Conservation (phyloP, 2,113 vertebrate species). For the Oreamnos americanus region DNA sequence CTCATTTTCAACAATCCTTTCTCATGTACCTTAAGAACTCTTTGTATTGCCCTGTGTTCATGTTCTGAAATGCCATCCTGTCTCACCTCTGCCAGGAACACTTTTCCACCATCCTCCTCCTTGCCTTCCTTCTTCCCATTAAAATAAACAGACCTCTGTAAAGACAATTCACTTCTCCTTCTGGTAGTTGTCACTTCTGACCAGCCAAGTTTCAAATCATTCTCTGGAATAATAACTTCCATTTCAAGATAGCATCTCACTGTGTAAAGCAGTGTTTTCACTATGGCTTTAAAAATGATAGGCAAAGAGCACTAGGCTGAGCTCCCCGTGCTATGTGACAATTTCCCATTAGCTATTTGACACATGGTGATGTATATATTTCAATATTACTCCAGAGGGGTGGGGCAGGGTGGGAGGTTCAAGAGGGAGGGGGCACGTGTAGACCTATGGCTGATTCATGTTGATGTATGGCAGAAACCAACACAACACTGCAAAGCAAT, state of each 20-base stretch:
- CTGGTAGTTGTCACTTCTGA: background rate
- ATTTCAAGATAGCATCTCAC: background rate
- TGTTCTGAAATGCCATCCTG: background rate
- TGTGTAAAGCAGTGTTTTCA: background rate
- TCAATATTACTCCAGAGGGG: background rate
- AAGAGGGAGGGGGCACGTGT: background rate
- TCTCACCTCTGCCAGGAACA: background rate
- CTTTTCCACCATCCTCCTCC: background rate
- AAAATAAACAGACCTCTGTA: background rate
- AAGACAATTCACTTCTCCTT: background rate
- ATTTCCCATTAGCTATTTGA: background rate
- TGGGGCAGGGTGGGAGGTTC: background rate
- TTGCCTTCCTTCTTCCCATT: background rate
- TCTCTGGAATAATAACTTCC: background rate
- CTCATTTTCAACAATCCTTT: background rate
- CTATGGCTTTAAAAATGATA: background rate
- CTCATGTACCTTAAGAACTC: background rate
- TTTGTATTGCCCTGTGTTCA: background rate
- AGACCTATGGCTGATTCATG: background rate
- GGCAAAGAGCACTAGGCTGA: background rate
- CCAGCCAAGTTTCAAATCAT: background rate
- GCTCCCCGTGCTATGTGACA: rapidly evolving
- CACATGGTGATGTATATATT: background rate
- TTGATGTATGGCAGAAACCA: background rate
- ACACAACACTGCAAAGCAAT: background rate